A percentile compares a stretch with the other conserved stretches of the same genome.
Evolutionary conservation across 2,113 vertebrate genomes (phyloP).

Genomic region (Eonycteris spelaea): DNA sequence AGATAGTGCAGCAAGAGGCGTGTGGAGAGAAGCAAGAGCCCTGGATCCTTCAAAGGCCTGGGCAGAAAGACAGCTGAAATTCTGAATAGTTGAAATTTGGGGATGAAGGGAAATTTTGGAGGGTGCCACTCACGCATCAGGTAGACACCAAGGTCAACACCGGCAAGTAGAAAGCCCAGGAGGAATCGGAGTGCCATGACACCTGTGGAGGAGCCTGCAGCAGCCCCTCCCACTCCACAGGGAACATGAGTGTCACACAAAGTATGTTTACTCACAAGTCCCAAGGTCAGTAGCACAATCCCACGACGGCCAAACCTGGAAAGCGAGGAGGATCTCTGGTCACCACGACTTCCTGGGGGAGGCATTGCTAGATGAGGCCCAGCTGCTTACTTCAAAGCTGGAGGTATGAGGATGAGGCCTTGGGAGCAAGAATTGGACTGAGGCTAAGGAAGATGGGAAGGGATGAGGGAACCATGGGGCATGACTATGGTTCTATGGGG

Average conservation of each 20-base stretch:
- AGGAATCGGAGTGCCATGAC: conserved; percentile 91
- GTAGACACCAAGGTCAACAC: conserved; percentile 89
- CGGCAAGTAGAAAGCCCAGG: conserved; percentile 86
- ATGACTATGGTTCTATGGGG: not conserved
- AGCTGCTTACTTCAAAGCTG: not conserved
- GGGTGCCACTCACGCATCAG: conserved; percentile 88
- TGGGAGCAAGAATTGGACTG: not conserved
- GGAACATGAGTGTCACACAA: no score
- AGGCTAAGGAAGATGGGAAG: not conserved
- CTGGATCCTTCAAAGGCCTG: not conserved
- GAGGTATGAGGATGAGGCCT: not conserved
- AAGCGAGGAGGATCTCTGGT: not conserved
- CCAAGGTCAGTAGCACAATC: conserved; percentile 86
- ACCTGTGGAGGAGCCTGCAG: conserved; percentile 86
- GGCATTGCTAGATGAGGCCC: not conserved
- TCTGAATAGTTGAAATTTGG: not conserved
- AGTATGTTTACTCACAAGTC: conserved; percentile 88
- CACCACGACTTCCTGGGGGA: not conserved
- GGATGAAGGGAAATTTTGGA: not conserved
- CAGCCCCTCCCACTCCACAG: conserved; percentile 89
- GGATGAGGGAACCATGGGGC: not conserved
- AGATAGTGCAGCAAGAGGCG: not conserved
- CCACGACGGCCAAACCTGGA: conserved; percentile 87
- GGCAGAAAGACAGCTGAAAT: not conserved
- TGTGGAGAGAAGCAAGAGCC: not conserved